Evolutionary conservation across 2,888 invertebrate genomes (phyloP).

Genomic region (Trisateles emortualis): DNA sequence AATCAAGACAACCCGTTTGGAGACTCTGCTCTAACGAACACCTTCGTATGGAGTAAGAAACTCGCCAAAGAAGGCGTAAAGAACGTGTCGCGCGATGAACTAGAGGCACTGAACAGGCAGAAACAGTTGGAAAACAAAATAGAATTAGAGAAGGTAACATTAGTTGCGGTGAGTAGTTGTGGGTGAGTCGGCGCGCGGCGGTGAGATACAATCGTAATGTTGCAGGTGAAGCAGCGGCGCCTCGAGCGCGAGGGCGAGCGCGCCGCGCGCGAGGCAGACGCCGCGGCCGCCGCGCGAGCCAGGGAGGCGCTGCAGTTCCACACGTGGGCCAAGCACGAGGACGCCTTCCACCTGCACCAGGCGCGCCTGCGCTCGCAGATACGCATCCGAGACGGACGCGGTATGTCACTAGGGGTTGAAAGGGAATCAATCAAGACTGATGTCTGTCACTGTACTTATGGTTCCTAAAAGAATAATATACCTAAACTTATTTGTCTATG

Average conservation of each 20-base stretch:
- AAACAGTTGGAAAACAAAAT: slow-evolving; percentile 97
- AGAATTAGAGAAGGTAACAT: slow-evolving; percentile 94
- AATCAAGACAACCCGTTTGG: slow-evolving; percentile 99
- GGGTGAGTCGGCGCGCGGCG: background rate
- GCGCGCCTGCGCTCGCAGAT: slow-evolving; percentile 97
- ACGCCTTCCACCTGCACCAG: slow-evolving; percentile 98
- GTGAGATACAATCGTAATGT: background rate
- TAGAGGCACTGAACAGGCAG: slow-evolving; percentile 93
- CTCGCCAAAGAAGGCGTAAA: slow-evolving; percentile 96
- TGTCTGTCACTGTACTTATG: no score
- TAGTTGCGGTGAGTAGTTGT: background rate
- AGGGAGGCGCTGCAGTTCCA: slow-evolving; percentile 95
- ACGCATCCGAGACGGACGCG: slow-evolving; percentile 97
- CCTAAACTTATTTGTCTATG: no score
- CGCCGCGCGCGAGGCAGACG: slow-evolving; percentile 91
- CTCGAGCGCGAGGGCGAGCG: slow-evolving; percentile 96
- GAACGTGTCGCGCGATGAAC: slow-evolving; percentile 91
- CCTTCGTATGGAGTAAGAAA: slow-evolving; percentile 99
- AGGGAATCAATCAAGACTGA: background rate
- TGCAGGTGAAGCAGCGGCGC: slow-evolving; percentile 94
- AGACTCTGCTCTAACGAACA: slow-evolving; percentile 97
- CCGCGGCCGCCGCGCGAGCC: slow-evolving; percentile 93
- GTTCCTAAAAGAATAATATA: no score
- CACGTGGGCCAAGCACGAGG: slow-evolving; percentile 98
- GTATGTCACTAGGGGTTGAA: slow-evolving; percentile 59